Evolutionary conservation across 2,113 vertebrate genomes (phyloP).

Genomic region (Sylvilagus bachmani): DNA sequence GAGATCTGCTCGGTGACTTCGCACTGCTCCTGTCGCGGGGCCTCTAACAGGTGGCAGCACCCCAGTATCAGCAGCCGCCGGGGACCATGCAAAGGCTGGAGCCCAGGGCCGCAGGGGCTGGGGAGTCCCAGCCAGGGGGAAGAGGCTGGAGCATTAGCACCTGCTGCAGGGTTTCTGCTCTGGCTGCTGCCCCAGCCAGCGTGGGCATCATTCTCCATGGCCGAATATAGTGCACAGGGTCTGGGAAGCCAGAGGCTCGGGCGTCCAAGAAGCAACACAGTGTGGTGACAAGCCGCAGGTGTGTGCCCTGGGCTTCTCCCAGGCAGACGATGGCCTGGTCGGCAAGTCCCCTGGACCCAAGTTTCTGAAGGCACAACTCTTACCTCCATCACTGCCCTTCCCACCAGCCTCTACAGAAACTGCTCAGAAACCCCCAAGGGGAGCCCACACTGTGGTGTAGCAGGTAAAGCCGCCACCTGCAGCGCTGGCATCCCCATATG

Average conservation of each 20-base stretch:
- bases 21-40: background rate
- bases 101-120: background rate
- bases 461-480: no score
- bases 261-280: conserved; percentile 68
- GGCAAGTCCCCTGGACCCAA: background rate
- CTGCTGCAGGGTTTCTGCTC: conserved; percentile 77
- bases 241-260: background rate
- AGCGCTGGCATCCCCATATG: no score
- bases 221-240: conserved; percentile 44
- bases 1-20: conserved; percentile 31
- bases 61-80: background rate
- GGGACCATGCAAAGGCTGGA: background rate
- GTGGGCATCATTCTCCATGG: conserved; percentile 63
- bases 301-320: conserved; percentile 38
- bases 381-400: background rate
- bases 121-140: conserved; percentile 24
- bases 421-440: background rate
- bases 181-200: conserved; percentile 62
- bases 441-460: no score
- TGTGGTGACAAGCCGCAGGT: conserved; percentile 47
- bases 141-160: conserved; percentile 38
- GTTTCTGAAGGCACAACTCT: background rate
- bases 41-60: background rate
- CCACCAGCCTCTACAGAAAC: background rate
- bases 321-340: conserved; percentile 36